Conservation (phyloP, 2,888 invertebrate genomes). For the Epicampocera succincta region DNA sequence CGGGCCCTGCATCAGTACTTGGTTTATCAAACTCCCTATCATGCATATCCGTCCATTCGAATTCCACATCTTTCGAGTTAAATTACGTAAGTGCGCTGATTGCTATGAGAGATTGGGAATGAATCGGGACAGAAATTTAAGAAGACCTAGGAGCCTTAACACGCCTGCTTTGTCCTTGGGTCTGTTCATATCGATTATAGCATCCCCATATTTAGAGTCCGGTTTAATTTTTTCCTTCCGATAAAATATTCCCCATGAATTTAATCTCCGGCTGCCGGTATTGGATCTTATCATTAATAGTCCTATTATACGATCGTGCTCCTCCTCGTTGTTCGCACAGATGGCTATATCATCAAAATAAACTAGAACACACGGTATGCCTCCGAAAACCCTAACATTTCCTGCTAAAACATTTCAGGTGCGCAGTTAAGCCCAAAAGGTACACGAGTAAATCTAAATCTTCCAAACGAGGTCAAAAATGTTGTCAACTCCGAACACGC, state of each 20-base stretch:
- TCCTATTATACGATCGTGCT: neutral
- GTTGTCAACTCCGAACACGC: slow-evolving; percentile 4
- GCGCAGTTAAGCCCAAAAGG: slow-evolving; percentile 7
- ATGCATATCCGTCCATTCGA: slow-evolving; percentile 27
- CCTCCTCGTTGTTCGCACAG: neutral
- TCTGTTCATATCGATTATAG: neutral
- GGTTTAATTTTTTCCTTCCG: slow-evolving; percentile 13
- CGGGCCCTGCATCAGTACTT: neutral
- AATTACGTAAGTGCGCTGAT: neutral
- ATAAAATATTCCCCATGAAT: slow-evolving; percentile 3
- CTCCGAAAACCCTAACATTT: neutral
- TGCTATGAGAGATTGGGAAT: neutral
- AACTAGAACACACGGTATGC: neutral
- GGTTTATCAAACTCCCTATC: slow-evolving; percentile 35
- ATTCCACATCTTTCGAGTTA: neutral
- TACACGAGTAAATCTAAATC: slow-evolving; percentile 1
- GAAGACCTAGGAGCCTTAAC: neutral
- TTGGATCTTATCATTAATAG: neutral
- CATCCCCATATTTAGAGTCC: slow-evolving; percentile 22
- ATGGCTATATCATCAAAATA: slow-evolving; percentile 17
- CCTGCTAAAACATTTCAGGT: slow-evolving; percentile 9
- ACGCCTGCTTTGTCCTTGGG: neutral
- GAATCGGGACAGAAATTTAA: neutral
- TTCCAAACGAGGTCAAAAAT: slow-evolving; percentile 16
- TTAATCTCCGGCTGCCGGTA: neutral